Percentiles rank a stretch among this genome's conserved stretches.
phyloP scores from a whole-genome alignment of 2,888 invertebrate species.

The Blastobasis lacticolella region DNA sequence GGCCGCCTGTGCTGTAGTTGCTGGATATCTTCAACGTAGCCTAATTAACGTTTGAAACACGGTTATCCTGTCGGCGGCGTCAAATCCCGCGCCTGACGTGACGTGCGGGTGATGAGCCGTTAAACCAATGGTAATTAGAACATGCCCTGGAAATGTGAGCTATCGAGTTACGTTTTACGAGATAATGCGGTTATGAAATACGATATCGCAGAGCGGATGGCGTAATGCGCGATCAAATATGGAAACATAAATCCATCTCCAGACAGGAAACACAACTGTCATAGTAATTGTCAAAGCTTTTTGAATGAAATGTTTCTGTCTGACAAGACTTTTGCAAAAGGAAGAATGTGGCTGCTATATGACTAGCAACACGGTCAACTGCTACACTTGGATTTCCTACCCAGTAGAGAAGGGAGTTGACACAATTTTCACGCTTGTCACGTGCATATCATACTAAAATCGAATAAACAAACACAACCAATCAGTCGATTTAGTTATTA shows the following conservation, averaged over 20 bases:
- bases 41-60: slow-evolving; percentile 45
- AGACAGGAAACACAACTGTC: neutral
- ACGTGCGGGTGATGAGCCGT: slow-evolving; percentile 17
- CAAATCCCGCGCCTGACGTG: neutral
- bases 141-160: slow-evolving; percentile 10
- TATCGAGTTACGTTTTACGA: neutral
- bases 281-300: too few relatives aligned
- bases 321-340: too few relatives aligned
- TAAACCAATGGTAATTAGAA: slow-evolving; percentile 5
- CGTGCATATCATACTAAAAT: too few relatives aligned
- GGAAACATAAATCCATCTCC: slow-evolving; percentile 1
- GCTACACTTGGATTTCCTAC: too few relatives aligned
- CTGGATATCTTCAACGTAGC: slow-evolving; percentile 25
- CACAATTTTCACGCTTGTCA: too few relatives aligned
- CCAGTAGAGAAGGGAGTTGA: too few relatives aligned
- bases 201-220: neutral
- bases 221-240: neutral
- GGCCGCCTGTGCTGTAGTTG: slow-evolving; percentile 40
- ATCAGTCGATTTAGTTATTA: too few relatives aligned
- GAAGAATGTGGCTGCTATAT: too few relatives aligned
- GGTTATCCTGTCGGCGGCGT: slow-evolving; percentile 41
- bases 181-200: neutral
- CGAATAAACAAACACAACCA: too few relatives aligned
- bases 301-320: too few relatives aligned
- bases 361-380: too few relatives aligned